Conservation (phyloP, 2,888 invertebrate species). For the Lithophane leautieri region DNA sequence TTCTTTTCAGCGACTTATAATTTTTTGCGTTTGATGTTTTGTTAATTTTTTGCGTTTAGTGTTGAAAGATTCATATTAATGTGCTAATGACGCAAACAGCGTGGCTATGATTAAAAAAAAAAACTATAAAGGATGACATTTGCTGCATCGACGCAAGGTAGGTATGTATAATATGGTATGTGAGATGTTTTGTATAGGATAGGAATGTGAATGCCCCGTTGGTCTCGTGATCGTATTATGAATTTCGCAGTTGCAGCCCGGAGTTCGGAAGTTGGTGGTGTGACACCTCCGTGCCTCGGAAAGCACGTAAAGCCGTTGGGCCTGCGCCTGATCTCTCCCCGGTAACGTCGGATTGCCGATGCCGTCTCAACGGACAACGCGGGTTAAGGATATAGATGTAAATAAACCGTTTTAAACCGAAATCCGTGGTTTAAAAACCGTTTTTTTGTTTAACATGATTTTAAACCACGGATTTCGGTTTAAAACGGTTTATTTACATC, state of each 20-base stretch:
- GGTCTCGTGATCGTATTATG: background rate
- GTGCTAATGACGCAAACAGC: constrained; percentile 8
- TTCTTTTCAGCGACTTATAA: background rate
- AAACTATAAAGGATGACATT: background rate
- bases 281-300: background rate
- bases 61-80: background rate
- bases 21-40: background rate
- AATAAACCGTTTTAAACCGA: too few relatives aligned
- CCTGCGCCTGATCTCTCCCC: background rate
- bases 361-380: background rate
- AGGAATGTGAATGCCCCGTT: background rate
- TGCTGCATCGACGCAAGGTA: background rate
- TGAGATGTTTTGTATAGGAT: background rate
- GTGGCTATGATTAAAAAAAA: too few relatives aligned
- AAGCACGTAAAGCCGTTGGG: background rate
- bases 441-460: too few relatives aligned
- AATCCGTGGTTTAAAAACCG: too few relatives aligned
- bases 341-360: background rate
- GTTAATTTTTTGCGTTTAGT: background rate
- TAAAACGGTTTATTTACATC: too few relatives aligned
- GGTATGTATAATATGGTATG: background rate
- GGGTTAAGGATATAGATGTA: too few relatives aligned
- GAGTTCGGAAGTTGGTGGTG: background rate
- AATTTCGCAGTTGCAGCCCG: background rate
- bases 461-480: too few relatives aligned